Base-by-base conservation (phyloP, 2,888 invertebrate species). In the Lepetodrilus schrolli region DNA sequence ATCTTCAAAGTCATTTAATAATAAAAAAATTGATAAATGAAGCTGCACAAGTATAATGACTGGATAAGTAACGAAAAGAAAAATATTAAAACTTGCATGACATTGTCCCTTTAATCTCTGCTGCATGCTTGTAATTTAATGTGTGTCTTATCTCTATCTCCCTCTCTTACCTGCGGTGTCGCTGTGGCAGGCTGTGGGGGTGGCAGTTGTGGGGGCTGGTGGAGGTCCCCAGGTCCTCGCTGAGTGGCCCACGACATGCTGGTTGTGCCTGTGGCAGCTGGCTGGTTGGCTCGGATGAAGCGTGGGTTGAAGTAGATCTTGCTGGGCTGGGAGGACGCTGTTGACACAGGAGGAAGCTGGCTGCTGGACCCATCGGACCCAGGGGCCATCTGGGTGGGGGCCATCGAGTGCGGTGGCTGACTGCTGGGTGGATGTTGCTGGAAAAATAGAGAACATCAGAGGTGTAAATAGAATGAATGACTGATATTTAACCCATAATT, bases 261-360 rank as follows among this genome's bases (percentile, higher is more conserved):
- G 1, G 43, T 43, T 26, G 66, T 8, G 2, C 23, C 38, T 1
- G 23, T 20, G 1, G 49, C 20, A 4, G 49, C 70, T 2, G 49
- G 66, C 21, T 34, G 21, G 3, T 23, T 47, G 0, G 66, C 72
- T 30, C 66, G 21, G n/a, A n/a, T n/a, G 37, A 72, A 72, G 47
- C 66, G 72, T 17, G 72, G 72, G 48, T 72, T 72, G 10, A 72
- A 66, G 10, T 66, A 66, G 13, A 72, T 72, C 48, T 72, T 72
- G 13, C 43, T 48, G 10, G 58, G 72, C 34, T 66, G 66, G n/a
- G 48, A 48, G 34, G 47, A 30, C 2, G 13, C 38, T 21, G 36
- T 70, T 21, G 17, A 30, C n/a, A 17, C 38, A 2, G 8, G 48
- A 1, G 48, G 37, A 20, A 34, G 34, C 30, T 17, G 30, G 30